phyloP scores from a whole-genome alignment of 2,113 vertebrate species.

The Indicator indicator region DNA sequence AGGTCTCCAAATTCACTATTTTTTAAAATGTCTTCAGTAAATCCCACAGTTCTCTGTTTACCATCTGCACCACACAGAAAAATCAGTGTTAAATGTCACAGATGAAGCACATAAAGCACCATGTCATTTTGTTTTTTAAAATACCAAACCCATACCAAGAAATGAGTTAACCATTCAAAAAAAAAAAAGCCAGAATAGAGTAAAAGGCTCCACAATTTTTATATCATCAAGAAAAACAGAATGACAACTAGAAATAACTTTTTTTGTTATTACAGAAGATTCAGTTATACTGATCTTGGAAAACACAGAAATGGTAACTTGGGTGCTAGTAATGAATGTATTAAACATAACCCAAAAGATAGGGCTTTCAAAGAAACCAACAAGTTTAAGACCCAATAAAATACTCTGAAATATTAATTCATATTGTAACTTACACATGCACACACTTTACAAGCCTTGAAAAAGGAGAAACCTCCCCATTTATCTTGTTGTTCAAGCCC shows the following conservation, averaged over 20 bases:
- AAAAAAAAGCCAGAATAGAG: neutral
- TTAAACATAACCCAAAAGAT: neutral
- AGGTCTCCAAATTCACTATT: neutral
- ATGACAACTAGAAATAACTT: neutral
- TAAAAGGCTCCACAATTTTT: neutral
- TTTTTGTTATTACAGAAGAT: neutral
- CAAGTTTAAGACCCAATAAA: neutral
- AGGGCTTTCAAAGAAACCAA: neutral
- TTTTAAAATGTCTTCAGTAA: neutral
- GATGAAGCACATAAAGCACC: neutral
- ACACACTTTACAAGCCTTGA: neutral
- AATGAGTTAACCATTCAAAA: neutral
- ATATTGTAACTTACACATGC: neutral
- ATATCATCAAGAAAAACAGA: neutral
- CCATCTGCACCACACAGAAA: neutral
- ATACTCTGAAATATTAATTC: neutral
- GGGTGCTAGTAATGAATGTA: neutral
- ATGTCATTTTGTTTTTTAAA: neutral
- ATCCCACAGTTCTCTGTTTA: neutral
- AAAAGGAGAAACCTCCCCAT: neutral
- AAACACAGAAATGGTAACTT: neutral
- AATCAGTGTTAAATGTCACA: neutral
- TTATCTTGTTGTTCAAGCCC: neutral
- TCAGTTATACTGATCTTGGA: neutral
- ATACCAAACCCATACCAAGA: neutral